Conservation (phyloP, 1,140 invertebrate genomes). For the Scaptomyza pallida region DNA sequence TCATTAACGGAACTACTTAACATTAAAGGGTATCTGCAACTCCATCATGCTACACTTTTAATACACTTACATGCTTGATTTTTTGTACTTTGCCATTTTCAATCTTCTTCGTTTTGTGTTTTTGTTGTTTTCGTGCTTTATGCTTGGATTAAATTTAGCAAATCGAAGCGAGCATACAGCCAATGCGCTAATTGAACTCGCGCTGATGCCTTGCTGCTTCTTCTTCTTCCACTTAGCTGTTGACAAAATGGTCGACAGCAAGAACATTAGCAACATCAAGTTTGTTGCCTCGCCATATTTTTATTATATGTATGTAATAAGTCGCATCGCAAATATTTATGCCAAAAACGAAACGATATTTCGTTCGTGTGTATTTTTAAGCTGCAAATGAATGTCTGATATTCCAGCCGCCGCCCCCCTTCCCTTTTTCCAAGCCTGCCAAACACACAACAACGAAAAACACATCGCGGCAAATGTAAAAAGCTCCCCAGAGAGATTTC, state of each 20-base stretch:
- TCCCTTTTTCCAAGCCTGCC: neutral
- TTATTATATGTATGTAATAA: slow-evolving; percentile 60
- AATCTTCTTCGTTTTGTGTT: too few species aligned
- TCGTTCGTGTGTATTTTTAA: slow-evolving; percentile 64
- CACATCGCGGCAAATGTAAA: slow-evolving; percentile 25
- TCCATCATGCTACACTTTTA: neutral
- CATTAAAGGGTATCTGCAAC: neutral
- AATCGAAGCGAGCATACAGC: slow-evolving; percentile 63
- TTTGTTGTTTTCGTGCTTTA: slow-evolving; percentile 61
- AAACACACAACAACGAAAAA: slow-evolving; percentile 4
- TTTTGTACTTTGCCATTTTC: slow-evolving; percentile 27
- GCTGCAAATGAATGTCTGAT: slow-evolving; percentile 33
- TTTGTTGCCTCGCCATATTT: slow-evolving; percentile 58
- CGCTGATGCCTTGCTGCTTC: slow-evolving; percentile 29
- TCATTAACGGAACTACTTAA: too few species aligned
- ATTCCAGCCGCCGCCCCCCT: neutral
- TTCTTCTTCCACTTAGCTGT: slow-evolving; percentile 19
- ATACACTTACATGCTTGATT: neutral
- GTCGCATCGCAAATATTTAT: slow-evolving; percentile 65
- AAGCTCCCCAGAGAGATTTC: slow-evolving; percentile 53
- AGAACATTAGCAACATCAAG: slow-evolving; percentile 14
- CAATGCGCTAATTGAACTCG: slow-evolving; percentile 75
- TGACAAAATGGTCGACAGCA: slow-evolving; percentile 49
- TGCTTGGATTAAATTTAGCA: slow-evolving; percentile 80
- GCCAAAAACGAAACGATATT: slow-evolving; percentile 8